These are phyloP conservation scores for Ectropis crepuscularia DNA, from an alignment of 2,888 invertebrate genomes.

Conservation along the genomic window DNA sequence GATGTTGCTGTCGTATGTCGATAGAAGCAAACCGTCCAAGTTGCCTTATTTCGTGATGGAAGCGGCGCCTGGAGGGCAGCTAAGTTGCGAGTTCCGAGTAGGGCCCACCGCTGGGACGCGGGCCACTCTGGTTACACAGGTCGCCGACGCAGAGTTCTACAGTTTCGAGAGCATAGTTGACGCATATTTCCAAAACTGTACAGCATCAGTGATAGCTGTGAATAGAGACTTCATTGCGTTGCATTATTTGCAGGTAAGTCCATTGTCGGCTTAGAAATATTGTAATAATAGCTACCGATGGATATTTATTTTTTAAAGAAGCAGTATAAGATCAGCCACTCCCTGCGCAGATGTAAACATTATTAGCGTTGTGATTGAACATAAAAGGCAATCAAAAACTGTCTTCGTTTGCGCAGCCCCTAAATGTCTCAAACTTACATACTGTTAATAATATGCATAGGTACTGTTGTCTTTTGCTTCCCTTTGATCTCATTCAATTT, in stretches of 20 bases:
- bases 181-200: conserved; percentile 67
- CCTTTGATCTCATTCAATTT: too few relatives aligned
- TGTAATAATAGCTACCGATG: too few relatives aligned
- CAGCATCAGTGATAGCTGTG: conserved; percentile 75
- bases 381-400: too few relatives aligned
- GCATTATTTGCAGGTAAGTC: conserved; percentile 71
- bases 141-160: conserved; percentile 71
- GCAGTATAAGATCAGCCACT: too few relatives aligned
- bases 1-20: conserved; percentile 68
- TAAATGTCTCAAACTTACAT: too few relatives aligned
- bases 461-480: too few relatives aligned
- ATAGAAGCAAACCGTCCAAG: conserved; percentile 60
- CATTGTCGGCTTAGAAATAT: not conserved
- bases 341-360: too few relatives aligned
- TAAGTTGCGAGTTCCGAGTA: conserved; percentile 76
- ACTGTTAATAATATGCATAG: too few relatives aligned
- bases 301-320: too few relatives aligned
- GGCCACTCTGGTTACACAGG: conserved; percentile 72
- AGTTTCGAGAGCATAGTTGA: conserved; percentile 78
- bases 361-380: too few relatives aligned
- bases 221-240: conserved; percentile 77
- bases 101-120: conserved; percentile 66
- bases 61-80: conserved; percentile 77
- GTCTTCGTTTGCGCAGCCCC: too few relatives aligned
- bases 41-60: conserved; percentile 79